Evolutionary conservation across 2,888 invertebrate species (phyloP).

Genomic region (Tenodera sinensis): DNA sequence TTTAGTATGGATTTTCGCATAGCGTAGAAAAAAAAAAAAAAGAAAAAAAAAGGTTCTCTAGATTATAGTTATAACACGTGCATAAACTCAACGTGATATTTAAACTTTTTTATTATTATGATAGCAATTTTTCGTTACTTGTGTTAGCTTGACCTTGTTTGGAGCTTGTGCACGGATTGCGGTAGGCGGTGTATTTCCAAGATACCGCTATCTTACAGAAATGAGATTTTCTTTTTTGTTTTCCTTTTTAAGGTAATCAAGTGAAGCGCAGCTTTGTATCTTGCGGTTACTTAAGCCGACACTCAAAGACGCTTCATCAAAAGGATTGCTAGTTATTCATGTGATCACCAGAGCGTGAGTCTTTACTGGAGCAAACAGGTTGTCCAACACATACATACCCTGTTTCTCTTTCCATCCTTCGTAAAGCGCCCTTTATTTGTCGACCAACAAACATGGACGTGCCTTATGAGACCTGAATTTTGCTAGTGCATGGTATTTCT

Average conservation of each 20-base stretch:
- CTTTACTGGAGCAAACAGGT: neutral
- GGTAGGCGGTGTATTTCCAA: neutral
- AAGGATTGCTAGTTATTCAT: neutral
- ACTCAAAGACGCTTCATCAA: neutral
- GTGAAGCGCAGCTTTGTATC: neutral
- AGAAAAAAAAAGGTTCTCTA: no score
- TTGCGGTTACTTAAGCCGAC: neutral
- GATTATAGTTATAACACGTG: neutral
- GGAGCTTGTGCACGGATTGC: neutral
- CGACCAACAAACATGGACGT: no score
- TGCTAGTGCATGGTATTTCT: no score
- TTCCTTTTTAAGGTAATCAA: neutral
- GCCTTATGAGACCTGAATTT: no score
- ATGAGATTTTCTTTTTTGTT: neutral
- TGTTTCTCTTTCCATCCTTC: neutral
- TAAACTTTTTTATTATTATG: neutral
- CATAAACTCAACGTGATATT: neutral
- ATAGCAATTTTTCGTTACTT: neutral
- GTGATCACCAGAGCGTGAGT: neutral
- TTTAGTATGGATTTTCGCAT: neutral
- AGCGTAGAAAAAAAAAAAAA: neutral
- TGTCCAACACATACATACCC: neutral
- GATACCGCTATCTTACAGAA: neutral
- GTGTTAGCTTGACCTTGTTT: neutral
- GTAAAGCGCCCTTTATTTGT: no score